A percentile compares a stretch with the other conserved stretches of the same genome.
Conservation (phyloP, 1,140 invertebrate genomes). For the Samia ricini region DNA sequence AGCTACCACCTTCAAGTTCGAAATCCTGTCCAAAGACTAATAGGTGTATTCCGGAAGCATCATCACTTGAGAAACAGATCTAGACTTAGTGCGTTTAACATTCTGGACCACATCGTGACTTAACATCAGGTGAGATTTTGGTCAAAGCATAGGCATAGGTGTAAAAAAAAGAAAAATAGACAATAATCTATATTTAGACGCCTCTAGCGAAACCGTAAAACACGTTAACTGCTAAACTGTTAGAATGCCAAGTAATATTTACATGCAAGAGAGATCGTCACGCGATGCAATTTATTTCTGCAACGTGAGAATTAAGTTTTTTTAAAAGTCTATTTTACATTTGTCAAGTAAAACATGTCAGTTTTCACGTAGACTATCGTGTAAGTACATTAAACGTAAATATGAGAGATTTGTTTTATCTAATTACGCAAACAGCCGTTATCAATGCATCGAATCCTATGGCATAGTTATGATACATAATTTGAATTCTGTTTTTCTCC, state of each 20-base stretch:
- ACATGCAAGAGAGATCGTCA: constrained; percentile 1
- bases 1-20: too few relatives aligned
- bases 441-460: too few relatives aligned
- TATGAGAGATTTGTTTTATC: background rate
- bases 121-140: too few relatives aligned
- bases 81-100: too few relatives aligned
- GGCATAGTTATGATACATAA: too few relatives aligned
- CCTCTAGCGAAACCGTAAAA: background rate
- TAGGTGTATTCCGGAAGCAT: too few relatives aligned
- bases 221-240: background rate
- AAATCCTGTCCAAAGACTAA: too few relatives aligned
- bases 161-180: too few relatives aligned
- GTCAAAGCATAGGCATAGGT: too few relatives aligned
- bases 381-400: background rate
- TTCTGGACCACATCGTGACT: too few relatives aligned
- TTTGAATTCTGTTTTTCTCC: too few relatives aligned
- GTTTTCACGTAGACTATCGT: background rate
- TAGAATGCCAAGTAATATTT: background rate
- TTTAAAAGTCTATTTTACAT: background rate
- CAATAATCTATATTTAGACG: background rate
- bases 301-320: background rate
- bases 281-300: background rate
- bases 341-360: background rate
- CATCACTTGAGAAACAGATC: too few relatives aligned
- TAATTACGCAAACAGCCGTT: background rate